These are phyloP conservation scores for Lerista edwardsae DNA, from an alignment of 2,797 vertebrate species.

Conservation along the genomic window DNA sequence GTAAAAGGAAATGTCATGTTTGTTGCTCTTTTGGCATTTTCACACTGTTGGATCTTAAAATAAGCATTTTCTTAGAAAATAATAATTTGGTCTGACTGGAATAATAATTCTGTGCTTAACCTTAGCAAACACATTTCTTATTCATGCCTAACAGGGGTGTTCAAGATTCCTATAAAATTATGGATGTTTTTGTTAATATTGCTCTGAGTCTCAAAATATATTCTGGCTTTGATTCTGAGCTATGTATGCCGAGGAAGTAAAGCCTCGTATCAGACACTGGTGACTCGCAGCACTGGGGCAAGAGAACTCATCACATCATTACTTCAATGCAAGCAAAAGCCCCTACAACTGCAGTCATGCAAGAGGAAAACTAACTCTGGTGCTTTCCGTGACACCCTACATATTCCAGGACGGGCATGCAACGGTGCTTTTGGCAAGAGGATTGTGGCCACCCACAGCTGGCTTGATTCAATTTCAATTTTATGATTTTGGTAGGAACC, in stretches of 20 bases:
- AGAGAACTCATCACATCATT: neutral
- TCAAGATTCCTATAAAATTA: neutral
- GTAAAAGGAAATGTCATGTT: neutral
- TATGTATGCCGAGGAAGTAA: neutral
- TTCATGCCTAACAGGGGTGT: neutral
- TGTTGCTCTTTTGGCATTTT: conserved; percentile 16
- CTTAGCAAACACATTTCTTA: conserved; percentile 1
- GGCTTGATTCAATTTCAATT: too few relatives aligned
- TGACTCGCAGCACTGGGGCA: neutral
- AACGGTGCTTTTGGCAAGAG: too few relatives aligned
- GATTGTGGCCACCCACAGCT: too few relatives aligned
- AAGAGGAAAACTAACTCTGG: too few relatives aligned
- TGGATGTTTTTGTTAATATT: neutral
- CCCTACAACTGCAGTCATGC: too few relatives aligned
- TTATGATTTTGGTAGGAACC: too few relatives aligned
- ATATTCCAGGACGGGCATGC: neutral
- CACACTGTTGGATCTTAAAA: neutral
- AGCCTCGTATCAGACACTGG: neutral
- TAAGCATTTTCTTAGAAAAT: conserved; percentile 36
- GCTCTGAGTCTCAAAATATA: neutral
- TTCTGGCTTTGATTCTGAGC: neutral
- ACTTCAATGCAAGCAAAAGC: too few relatives aligned
- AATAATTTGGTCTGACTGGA: conserved; percentile 18
- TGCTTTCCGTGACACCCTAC: neutral
- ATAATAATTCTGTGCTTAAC: neutral